Evolutionary conservation across 2,797 vertebrate genomes (phyloP), one percentile per base, ranked within the genome.

Genomic region (Acanthurus lineatus): DNA sequence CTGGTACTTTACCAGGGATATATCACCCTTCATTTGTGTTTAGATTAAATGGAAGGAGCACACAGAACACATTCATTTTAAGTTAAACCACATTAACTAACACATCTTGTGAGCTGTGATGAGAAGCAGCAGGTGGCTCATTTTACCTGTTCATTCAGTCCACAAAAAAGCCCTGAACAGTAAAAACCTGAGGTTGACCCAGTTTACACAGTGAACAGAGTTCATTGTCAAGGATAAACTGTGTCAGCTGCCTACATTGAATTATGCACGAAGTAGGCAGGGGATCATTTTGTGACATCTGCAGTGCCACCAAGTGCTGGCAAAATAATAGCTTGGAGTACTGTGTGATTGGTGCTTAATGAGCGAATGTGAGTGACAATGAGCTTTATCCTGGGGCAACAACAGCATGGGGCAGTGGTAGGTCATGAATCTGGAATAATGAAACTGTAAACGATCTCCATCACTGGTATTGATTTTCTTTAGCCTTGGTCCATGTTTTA

Each of bases 361-460:
- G 94, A 94, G 94, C 88, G 87, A 93, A 92, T 91, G 88, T 93
- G 91, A 94, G 86, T 93, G 92, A 94, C 94, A 94, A 86, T 91
- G 92, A 92, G 90, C 85, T 77, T 85, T 88, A 89, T 91, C 94
- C 90, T 69, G 75, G 87, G 92, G 88, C 69, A 82, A 82, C 84
- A 89, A 82, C 91, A 91, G 88, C 90, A 91, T 84, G 86, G 81
- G 86, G 86, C 54, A 62, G 78, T 81, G 88, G 85, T 88, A 84
- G 88, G 92, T 93, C 92, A 92, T 91, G 90, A 92, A 92, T 93
- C 86, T 89, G 65, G 91, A 94, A 92, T 87, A 89, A 94, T 94
- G 88, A 89, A 94, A 92, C 83, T 48, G 76, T 90, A 94, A 94
- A 94, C 64, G 85, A 82, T 82, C 88, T 89, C 84, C 85, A 90